Percentiles rank a stretch among this genome's conserved stretches.
Evolutionary conservation across 2,797 vertebrate genomes (phyloP).

Genomic region (Spinibarbus caldwelli): DNA sequence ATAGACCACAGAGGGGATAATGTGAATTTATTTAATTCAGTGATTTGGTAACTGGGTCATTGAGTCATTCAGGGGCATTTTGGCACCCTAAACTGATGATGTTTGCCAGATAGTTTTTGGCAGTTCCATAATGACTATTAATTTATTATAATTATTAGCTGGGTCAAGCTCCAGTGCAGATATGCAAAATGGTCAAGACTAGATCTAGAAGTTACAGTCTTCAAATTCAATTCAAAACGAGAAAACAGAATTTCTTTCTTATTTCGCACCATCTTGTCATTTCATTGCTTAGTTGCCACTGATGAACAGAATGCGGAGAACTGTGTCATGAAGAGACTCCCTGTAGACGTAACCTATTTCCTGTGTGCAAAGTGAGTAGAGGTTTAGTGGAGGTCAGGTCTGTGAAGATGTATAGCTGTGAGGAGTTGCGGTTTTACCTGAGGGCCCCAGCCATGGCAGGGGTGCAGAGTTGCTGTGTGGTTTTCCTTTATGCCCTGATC

Average conservation of each 20-base stretch:
- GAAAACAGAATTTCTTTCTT: not conserved
- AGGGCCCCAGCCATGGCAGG: slow-evolving; percentile 93
- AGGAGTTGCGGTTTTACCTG: slow-evolving; percentile 80
- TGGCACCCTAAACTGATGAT: slow-evolving; percentile 20
- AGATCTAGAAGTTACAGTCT: not conserved
- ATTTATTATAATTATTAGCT: slow-evolving; percentile 15
- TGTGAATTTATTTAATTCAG: slow-evolving; percentile 24
- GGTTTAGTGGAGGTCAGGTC: slow-evolving; percentile 40
- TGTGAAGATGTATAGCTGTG: slow-evolving; percentile 4
- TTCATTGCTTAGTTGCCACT: slow-evolving; percentile 35
- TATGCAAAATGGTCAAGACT: not conserved
- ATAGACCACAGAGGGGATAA: slow-evolving; percentile 34
- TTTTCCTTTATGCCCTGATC: slow-evolving; percentile 95
- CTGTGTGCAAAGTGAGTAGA: not conserved
- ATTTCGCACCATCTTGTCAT: slow-evolving; percentile 19
- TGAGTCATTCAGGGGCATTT: slow-evolving; percentile 35
- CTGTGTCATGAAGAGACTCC: slow-evolving; percentile 46
- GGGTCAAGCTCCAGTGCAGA: not conserved
- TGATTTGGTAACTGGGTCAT: slow-evolving; percentile 33
- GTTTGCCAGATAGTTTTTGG: slow-evolving; percentile 21
- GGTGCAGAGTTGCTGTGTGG: slow-evolving; percentile 93
- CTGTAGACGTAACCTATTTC: slow-evolving; percentile 44
- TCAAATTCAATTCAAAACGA: not conserved
- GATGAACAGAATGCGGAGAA: slow-evolving; percentile 37
- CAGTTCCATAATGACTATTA: slow-evolving; percentile 1